phyloP scores from a whole-genome alignment of 2,888 invertebrate genomes.

The Spilosoma lubricipeda region DNA sequence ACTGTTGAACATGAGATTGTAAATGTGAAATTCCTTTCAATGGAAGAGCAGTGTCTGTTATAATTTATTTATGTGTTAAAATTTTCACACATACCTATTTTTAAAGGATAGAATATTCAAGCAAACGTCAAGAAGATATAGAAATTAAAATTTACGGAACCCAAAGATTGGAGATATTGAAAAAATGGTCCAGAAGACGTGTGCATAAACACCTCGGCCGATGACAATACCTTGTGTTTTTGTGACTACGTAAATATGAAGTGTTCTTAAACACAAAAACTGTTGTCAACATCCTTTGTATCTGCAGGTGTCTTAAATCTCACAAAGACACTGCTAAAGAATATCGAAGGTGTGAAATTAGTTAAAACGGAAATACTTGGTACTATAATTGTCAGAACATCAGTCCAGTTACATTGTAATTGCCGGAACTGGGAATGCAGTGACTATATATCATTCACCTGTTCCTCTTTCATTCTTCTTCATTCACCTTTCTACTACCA shows the following conservation, averaged over 20 bases:
- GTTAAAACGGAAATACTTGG: constrained; percentile 56
- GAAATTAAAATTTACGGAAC: constrained; percentile 27
- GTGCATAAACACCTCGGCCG: constrained; percentile 65
- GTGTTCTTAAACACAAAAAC: constrained; percentile 60
- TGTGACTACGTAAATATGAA: constrained; percentile 66
- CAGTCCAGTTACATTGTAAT: neutral
- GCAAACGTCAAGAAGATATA: neutral
- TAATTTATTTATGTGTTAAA: neutral
- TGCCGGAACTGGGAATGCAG: constrained; percentile 23
- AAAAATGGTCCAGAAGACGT: constrained; percentile 52
- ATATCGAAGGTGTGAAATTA: constrained; percentile 70
- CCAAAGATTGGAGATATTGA: constrained; percentile 45
- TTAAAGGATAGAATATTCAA: neutral
- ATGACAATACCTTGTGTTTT: constrained; percentile 76
- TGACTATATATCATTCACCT: constrained; percentile 15
- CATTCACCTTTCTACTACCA: neutral
- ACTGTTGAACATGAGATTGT: neutral
- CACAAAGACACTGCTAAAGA: constrained; percentile 53
- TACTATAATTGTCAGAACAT: constrained; percentile 23
- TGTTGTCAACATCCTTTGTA: constrained; percentile 65
- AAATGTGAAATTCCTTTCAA: neutral
- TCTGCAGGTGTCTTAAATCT: constrained; percentile 69
- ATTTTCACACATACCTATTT: neutral
- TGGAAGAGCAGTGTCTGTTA: neutral
- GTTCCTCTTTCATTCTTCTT: constrained; percentile 6